Conservation (phyloP, 1,140 invertebrate genomes). For the Drosophila ogumai region DNA sequence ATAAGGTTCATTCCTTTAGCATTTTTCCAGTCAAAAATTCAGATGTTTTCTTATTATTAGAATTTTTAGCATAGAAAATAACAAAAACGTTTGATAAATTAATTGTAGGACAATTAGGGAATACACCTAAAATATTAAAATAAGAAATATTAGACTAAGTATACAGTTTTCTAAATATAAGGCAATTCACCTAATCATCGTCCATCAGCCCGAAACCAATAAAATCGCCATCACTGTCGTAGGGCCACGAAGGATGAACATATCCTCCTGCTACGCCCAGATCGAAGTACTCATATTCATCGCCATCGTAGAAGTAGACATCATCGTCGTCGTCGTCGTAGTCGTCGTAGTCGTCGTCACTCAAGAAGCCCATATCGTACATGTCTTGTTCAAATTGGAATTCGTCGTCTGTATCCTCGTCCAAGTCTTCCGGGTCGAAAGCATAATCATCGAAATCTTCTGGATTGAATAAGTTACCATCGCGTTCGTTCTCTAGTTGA, state of each 20-base stretch:
- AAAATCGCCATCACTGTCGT: conserved; percentile 9
- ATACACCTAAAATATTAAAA: neutral
- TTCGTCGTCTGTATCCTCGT: conserved; percentile 4
- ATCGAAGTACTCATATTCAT: conserved; percentile 5
- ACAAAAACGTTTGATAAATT: neutral
- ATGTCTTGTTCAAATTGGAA: conserved; percentile 9
- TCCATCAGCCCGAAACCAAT: neutral
- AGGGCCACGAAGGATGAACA: conserved; percentile 12
- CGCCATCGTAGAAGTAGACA: too few relatives aligned
- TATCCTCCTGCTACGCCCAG: neutral
- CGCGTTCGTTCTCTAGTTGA: neutral
- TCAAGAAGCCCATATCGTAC: conserved; percentile 13
- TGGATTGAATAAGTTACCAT: neutral
- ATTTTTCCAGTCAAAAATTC: neutral
- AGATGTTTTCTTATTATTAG: neutral
- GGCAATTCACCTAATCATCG: neutral
- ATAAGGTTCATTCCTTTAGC: neutral
- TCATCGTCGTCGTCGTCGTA: neutral
- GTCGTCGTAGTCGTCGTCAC: conserved; percentile 12
- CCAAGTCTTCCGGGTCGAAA: neutral
- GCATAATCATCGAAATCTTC: neutral
- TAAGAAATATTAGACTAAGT: neutral
- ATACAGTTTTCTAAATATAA: neutral
- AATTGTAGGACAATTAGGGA: neutral
- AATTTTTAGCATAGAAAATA: neutral